Conservation (phyloP, 2,113 vertebrate species). For the Percina caprodes region DNA sequence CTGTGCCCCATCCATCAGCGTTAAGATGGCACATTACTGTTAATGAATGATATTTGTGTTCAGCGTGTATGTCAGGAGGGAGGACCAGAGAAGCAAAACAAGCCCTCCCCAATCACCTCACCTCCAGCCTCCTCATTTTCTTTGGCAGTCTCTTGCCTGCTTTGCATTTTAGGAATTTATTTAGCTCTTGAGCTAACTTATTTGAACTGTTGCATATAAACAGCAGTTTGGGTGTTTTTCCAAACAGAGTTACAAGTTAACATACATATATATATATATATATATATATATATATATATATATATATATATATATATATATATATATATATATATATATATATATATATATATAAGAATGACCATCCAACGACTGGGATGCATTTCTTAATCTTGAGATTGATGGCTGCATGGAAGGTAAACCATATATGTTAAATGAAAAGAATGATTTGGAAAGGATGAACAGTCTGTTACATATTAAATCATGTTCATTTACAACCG, state of each 20-base stretch:
- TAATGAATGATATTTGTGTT: slow-evolving; percentile 94
- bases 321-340: no score
- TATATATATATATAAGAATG: background rate
- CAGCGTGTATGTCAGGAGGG: slow-evolving; percentile 82
- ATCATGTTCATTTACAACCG: no score
- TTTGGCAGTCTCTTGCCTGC: slow-evolving; percentile 60
- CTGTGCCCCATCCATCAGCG: slow-evolving; percentile 90
- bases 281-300: no score
- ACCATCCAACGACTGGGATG: background rate
- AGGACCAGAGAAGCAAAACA: slow-evolving; percentile 80
- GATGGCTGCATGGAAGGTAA: background rate
- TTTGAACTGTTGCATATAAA: slow-evolving; percentile 30
- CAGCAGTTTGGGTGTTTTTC: slow-evolving; percentile 24
- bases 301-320: no score
- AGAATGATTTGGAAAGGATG: no score
- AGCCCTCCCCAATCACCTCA: slow-evolving; percentile 75
- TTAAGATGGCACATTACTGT: slow-evolving; percentile 95
- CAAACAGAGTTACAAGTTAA: background rate
- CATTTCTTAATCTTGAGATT: background rate
- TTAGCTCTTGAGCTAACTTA: slow-evolving; percentile 43
- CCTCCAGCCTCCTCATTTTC: slow-evolving; percentile 65
- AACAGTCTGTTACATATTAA: background rate
- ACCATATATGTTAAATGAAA: no score
- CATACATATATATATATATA: no score
- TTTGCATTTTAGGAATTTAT: slow-evolving; percentile 70